Conservation (phyloP, 2,113 vertebrate species). For the Orthonyx spaldingii region DNA sequence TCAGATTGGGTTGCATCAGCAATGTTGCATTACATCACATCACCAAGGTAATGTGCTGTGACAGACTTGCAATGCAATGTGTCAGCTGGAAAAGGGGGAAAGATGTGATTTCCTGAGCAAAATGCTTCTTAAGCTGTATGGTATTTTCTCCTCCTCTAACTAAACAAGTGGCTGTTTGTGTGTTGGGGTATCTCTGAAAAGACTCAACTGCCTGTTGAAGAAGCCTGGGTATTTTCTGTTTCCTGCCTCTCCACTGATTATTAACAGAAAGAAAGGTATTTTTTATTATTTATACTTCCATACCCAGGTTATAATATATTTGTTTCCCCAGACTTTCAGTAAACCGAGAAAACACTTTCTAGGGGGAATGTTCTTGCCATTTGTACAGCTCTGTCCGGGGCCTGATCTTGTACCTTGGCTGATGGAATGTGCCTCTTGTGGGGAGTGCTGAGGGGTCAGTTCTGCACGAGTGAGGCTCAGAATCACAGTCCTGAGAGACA, state of each 20-base stretch:
- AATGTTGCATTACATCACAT: slow-evolving; percentile 29
- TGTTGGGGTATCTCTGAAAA: background rate
- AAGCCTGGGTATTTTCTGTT: background rate
- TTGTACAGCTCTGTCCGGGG: accelerated
- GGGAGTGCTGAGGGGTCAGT: background rate
- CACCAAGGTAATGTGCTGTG: slow-evolving; percentile 44
- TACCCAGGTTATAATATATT: background rate
- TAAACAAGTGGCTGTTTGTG: background rate
- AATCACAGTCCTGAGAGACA: background rate
- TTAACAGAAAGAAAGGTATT: background rate
- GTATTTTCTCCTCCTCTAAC: background rate
- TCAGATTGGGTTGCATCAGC: slow-evolving; percentile 52
- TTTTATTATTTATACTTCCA: background rate
- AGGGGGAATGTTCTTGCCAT: background rate
- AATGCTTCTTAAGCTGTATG: slow-evolving; percentile 31
- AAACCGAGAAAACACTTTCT: background rate
- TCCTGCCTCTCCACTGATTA: background rate
- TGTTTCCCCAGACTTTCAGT: background rate
- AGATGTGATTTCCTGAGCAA: slow-evolving; percentile 52
- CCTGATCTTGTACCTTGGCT: background rate
- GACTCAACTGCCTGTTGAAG: background rate
- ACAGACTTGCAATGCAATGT: slow-evolving; percentile 27
- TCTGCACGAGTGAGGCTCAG: background rate
- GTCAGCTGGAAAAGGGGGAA: slow-evolving; percentile 60
- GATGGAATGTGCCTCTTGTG: accelerated